These are phyloP conservation scores for Trachops cirrhosus DNA, from an alignment of 2,797 vertebrate species.

Conservation along the genomic window DNA sequence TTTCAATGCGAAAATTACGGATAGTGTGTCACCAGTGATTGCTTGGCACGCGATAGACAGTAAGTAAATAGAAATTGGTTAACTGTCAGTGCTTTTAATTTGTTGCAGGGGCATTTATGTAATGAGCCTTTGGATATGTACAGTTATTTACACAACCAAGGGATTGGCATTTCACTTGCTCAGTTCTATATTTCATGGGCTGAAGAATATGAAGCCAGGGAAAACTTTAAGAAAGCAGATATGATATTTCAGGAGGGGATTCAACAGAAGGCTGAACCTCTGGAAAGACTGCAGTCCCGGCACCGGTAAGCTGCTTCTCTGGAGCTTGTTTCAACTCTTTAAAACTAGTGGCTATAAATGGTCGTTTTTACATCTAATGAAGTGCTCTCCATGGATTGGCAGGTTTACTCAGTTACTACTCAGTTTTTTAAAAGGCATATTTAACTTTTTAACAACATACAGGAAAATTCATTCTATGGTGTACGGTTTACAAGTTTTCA, in stretches of 20 bases:
- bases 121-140: constrained; percentile 92
- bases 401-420: constrained; percentile 25
- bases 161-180: constrained; percentile 89
- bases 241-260: constrained; percentile 92
- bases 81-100: constrained; percentile 7
- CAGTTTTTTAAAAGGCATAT: constrained; percentile 1
- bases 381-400: neutral
- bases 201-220: constrained; percentile 92
- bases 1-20: neutral
- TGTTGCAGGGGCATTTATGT: constrained; percentile 87
- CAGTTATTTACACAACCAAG: constrained; percentile 92
- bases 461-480: neutral
- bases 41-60: neutral
- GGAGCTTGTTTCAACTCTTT: neutral
- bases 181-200: constrained; percentile 95
- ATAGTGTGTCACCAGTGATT: neutral
- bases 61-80: constrained; percentile 10
- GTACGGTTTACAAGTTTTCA: neutral
- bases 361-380: constrained; percentile 12
- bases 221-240: constrained; percentile 92
- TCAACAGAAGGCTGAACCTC: constrained; percentile 88
- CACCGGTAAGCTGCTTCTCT: constrained; percentile 86
- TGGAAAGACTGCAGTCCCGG: constrained; percentile 90
- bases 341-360: neutral
- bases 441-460: neutral